A percentile compares a stretch with the other conserved stretches of the same genome.
phyloP scores from a whole-genome alignment of 37 sponge, comb jelly and placozoan species.

The Amphimedon queenslandica region DNA sequence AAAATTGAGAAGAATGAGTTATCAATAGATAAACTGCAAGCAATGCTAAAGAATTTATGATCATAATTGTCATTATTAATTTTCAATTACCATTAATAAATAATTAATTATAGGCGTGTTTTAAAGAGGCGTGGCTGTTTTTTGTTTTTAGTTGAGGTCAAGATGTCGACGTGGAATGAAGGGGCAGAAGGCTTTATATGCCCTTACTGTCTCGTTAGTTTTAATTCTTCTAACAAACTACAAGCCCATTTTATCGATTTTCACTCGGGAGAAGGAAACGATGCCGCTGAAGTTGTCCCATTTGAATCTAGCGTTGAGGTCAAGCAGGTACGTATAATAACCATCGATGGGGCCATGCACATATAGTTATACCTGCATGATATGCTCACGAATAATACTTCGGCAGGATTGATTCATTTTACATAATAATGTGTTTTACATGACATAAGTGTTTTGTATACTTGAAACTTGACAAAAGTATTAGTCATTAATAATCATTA shows the following conservation, averaged over 20 bases:
- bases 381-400: no score
- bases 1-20: neutral
- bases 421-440: no score
- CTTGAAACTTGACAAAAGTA: no score
- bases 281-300: conserved; percentile 7
- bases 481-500: no score
- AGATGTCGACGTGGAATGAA: neutral
- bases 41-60: conserved; percentile 65
- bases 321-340: neutral
- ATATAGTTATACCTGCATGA: no score
- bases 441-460: no score
- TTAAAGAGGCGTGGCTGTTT: no score
- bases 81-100: neutral
- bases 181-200: conserved; percentile 86
- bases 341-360: no score
- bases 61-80: neutral
- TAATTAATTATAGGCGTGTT: no score
- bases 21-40: conserved; percentile 67
- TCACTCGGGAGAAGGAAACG: conserved; percentile 34
- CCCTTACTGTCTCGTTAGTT: conserved; percentile 80
- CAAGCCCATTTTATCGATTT: conserved; percentile 69
- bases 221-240: conserved; percentile 44
- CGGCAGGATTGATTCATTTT: no score
- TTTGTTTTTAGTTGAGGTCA: no score
- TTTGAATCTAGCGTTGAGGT: neutral